Base-by-base conservation (phyloP, 2,113 vertebrate species). In the Sinocyclocheilus anshuiensis region DNA sequence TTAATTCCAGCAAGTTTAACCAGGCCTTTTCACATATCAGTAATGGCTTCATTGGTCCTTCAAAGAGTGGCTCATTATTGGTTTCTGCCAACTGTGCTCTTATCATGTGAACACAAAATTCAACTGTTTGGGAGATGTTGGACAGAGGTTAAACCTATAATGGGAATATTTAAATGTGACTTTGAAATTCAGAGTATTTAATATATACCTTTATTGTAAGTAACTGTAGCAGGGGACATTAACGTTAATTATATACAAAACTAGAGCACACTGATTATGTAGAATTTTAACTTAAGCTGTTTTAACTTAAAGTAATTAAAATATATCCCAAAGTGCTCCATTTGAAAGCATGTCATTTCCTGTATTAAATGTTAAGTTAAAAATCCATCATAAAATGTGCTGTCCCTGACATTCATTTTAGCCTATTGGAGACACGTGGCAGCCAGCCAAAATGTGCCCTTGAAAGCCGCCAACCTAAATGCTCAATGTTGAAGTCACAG, bases 21-120 rank as follows among this genome's bases (percentile, higher is more conserved):
- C 1, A 50, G 4, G 9, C 22, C 15, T 50, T 81, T 67, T 50
- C 61, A 33, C 63, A 53, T 29, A 61, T 86, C 78, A 42, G 77
- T 61, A 63, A 57, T 81, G 15, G 42, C 79, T 15, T 57, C 77
- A 86, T 61, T 85, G 59, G 59, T 78, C 29, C 88, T 78, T 83
- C 45, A 79, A 36, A 53, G 42, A 55, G 26, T 4, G 16, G 81
- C 18, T 78, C 3, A 72, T 80, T 72, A 67, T 81, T 81, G 2
- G 10, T 75, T 86, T 48, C 75, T 29, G 42, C 53, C 33, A 36
- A 53, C 13, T 42, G 9, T 65, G 59, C 61, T 33, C 79, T 88
- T 90, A 89, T 90, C 89, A 91, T 86, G 53, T 83, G 76, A 87
- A 86, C 77, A 63, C 84, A 89, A 72, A 89, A 67, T 81, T 88